phyloP scores from a whole-genome alignment of 1,140 invertebrate genomes.

The Amyelois transitella region DNA sequence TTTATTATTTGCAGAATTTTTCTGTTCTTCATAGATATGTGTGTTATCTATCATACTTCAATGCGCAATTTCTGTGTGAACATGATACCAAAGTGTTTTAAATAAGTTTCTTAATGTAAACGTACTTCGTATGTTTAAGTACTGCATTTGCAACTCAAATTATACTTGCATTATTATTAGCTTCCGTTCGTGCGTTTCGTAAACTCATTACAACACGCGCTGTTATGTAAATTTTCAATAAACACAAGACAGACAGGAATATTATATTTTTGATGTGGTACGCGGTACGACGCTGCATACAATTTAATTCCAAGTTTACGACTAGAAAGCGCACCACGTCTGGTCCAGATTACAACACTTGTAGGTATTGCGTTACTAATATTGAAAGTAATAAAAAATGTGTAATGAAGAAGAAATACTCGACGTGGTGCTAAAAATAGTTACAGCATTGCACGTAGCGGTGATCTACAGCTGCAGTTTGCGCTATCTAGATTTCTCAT shows the following conservation, averaged over 20 bases:
- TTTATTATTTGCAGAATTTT: too few relatives aligned
- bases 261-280: not conserved
- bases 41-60: too few relatives aligned
- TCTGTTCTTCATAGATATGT: too few relatives aligned
- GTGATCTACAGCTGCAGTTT: not conserved
- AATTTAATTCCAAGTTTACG: not conserved
- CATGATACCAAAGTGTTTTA: too few relatives aligned
- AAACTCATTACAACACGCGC: not conserved
- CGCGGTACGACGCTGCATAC: not conserved
- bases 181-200: not conserved
- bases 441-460: not conserved
- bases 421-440: not conserved
- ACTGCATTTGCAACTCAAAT: not conserved
- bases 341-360: slow-evolving; percentile 12
- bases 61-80: too few relatives aligned
- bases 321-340: not conserved
- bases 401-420: not conserved
- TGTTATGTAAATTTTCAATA: not conserved
- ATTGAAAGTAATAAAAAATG: slow-evolving; percentile 19
- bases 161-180: not conserved
- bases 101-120: too few relatives aligned
- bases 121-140: too few relatives aligned
- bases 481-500: not conserved
- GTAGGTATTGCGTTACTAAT: slow-evolving; percentile 22
- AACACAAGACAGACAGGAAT: not conserved